A percentile compares a stretch with the other conserved stretches of the same genome.
These are phyloP conservation scores for Alcedo quadribrachys DNA, from an alignment of 2,797 vertebrate species.

Conservation along the genomic window DNA sequence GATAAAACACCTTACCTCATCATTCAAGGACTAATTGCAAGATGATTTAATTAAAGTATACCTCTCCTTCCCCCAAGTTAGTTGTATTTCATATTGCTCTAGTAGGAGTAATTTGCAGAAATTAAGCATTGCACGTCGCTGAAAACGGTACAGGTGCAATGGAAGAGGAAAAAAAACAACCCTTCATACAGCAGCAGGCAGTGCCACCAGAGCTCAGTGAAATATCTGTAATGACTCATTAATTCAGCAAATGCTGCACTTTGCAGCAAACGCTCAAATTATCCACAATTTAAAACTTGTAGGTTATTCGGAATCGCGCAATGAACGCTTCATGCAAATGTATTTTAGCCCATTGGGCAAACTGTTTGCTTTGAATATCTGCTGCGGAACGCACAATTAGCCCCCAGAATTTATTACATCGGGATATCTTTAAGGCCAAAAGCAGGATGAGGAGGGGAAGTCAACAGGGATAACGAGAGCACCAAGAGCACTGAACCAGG, in stretches of 20 bases:
- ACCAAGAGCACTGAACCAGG: neutral
- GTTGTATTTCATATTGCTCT: slow-evolving; percentile 82
- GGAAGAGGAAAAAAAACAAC: neutral
- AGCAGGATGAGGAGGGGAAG: neutral
- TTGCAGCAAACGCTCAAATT: slow-evolving; percentile 58
- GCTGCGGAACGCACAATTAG: neutral
- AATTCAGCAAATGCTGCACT: slow-evolving; percentile 58
- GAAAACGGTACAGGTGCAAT: slow-evolving; percentile 73
- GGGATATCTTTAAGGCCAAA: neutral
- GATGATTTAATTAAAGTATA: slow-evolving; percentile 83
- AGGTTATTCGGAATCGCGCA: slow-evolving; percentile 53
- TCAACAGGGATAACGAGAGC: neutral
- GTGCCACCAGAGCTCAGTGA: slow-evolving; percentile 36
- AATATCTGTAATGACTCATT: slow-evolving; percentile 47
- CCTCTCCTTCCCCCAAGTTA: slow-evolving; percentile 77
- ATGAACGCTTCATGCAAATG: slow-evolving; percentile 57
- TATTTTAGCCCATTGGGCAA: slow-evolving; percentile 48
- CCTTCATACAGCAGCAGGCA: slow-evolving; percentile 47
- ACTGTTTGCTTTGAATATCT: neutral
- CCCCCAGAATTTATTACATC: slow-evolving; percentile 16
- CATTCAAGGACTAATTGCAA: slow-evolving; percentile 81
- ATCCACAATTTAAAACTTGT: slow-evolving; percentile 49
- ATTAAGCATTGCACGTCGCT: slow-evolving; percentile 55
- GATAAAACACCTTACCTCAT: slow-evolving; percentile 75
- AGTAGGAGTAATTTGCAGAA: slow-evolving; percentile 79